A percentile compares a stretch with the other conserved stretches of the same genome.
Conservation (phyloP, 2,888 invertebrate genomes). For the Conus canariensis region DNA sequence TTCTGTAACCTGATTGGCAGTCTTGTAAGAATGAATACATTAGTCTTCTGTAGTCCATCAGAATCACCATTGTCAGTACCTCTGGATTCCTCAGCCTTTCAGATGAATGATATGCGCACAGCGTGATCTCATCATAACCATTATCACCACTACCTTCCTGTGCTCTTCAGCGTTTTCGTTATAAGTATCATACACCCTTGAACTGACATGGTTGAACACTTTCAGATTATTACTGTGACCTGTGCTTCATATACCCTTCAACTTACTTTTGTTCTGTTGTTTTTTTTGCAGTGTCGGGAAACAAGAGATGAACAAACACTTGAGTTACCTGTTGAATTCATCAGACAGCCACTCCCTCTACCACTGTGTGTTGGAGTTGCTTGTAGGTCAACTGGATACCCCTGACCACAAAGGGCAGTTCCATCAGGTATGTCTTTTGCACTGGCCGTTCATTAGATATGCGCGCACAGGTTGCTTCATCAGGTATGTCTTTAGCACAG, state of each 20-base stretch:
- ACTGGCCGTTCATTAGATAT: neutral
- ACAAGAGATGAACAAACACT: conserved; percentile 60
- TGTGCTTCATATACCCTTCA: neutral
- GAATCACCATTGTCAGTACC: too few species aligned
- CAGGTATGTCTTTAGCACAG: too few species aligned
- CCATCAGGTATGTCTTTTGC: conserved; percentile 16
- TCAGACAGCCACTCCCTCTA: conserved; percentile 70
- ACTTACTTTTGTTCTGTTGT: too few species aligned
- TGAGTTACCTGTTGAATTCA: conserved; percentile 66
- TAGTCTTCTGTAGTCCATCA: too few species aligned
- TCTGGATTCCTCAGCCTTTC: too few species aligned
- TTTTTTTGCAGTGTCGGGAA: conserved; percentile 38
- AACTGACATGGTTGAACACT: neutral
- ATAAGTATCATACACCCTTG: too few species aligned
- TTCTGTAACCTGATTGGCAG: too few species aligned
- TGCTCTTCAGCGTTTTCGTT: too few species aligned
- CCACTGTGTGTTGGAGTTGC: conserved; percentile 64
- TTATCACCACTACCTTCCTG: too few species aligned
- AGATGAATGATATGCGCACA: too few species aligned
- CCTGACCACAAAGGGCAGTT: conserved; percentile 59
- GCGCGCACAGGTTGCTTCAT: neutral
- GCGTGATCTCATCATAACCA: too few species aligned
- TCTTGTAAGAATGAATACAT: too few species aligned
- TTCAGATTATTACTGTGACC: neutral
- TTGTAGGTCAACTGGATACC: conserved; percentile 64